Base-by-base conservation (phyloP, 2,888 invertebrate species). In the Eupithecia vulgata region DNA sequence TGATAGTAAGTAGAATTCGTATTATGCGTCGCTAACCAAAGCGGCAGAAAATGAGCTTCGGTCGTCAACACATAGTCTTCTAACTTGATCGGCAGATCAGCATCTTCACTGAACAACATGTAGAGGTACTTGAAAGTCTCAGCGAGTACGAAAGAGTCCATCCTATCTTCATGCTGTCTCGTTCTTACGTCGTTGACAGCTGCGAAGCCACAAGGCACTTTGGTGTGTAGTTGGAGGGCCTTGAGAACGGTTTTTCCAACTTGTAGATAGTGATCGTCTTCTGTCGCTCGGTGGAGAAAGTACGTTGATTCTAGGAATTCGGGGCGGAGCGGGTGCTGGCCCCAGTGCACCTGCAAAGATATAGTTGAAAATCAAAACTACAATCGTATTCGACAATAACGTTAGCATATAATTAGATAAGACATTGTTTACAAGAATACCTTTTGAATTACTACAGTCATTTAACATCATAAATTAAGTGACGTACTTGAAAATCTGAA, bases 221-320 rank as follows among this genome's bases (percentile, higher is more conserved):
- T 95, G 0, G 99, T 97, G 91, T 98, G 97, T 80, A 97, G 96
- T 87, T 99, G 98, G 37, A 99, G 94, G 73, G 98, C 97, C 83
- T 97, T 97, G 45, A 99, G 94, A 0, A 98, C 98, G 76, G 97
- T 96, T 83, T 97, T 97, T 1, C 99, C 99, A 0, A 98, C 95
- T 82, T 98, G 97, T 75, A 99, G 93, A 88, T 99, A 99, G 89
- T 99, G 98, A 72, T 98, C 97, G 93, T 99, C 99, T 65, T 97
- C 97, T 0, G 99, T 99, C 1, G 99, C 99, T 84, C 97, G 97
- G 90, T 98, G 99, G 21, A 99, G 95, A 90, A 99, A 99, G 90
- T 99, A 99, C 0, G 99, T 99, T 0, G 99, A 99, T 91, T 99
- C 99, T 67, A 99, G 95, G 92, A 99, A 99, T 91, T 99, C 99